These are phyloP conservation scores for Serrognathus titanus DNA, from an alignment of 2,888 invertebrate species.

Conservation along the genomic window DNA sequence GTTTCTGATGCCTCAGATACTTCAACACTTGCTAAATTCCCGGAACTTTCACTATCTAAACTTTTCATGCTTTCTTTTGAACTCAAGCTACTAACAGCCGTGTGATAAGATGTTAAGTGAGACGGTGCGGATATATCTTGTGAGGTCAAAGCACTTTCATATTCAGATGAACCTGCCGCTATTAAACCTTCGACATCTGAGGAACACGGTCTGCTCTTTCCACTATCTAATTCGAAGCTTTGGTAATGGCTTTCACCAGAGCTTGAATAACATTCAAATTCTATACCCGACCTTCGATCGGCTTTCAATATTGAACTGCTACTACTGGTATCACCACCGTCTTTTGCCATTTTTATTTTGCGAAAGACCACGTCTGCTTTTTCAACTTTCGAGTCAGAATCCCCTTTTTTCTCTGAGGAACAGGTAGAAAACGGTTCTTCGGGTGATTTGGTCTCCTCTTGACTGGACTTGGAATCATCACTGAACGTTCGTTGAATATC, in stretches of 20 bases:
- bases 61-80: conserved; percentile 89
- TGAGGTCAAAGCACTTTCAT: conserved; percentile 80
- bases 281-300: conserved; percentile 73
- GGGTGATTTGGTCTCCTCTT: conserved; percentile 51
- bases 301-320: conserved; percentile 44
- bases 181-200: conserved; percentile 82
- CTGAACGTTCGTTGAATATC: conserved; percentile 46
- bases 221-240: conserved; percentile 77
- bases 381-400: conserved; percentile 15
- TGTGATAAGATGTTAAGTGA: conserved; percentile 74
- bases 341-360: conserved; percentile 39
- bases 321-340: conserved; percentile 44
- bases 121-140: conserved; percentile 71
- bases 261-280: conserved; percentile 78
- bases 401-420: conserved; percentile 16
- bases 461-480: conserved; percentile 51
- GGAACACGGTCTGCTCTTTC: conserved; percentile 74
- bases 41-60: conserved; percentile 84
- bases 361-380: conserved; percentile 43
- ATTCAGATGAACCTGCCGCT: conserved; percentile 78
- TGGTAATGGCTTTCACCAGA: conserved; percentile 88
- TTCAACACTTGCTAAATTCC: conserved; percentile 84
- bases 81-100: conserved; percentile 82
- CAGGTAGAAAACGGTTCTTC: conserved; percentile 53
- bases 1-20: conserved; percentile 92